Conservation (phyloP, 2,797 vertebrate species). For the Adelosebastes latens region DNA sequence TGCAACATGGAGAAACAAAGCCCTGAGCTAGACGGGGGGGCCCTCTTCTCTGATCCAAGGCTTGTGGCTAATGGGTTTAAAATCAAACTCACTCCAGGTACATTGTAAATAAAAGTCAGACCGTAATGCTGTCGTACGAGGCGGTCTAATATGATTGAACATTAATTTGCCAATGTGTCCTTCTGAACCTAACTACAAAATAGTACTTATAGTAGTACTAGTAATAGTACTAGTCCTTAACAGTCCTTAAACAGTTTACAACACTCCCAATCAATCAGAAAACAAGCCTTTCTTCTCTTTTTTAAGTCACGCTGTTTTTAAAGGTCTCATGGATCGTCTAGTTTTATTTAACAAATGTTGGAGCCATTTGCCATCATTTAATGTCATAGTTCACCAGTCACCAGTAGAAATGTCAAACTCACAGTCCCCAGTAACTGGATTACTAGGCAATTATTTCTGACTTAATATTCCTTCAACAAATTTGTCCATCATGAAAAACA, state of each 20-base stretch:
- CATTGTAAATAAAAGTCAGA: background rate
- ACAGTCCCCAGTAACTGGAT: constrained; percentile 71
- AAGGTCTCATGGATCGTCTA: constrained; percentile 67
- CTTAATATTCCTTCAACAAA: constrained; percentile 30
- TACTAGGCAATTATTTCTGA: constrained; percentile 73
- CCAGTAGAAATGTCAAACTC: constrained; percentile 76
- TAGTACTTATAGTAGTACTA: too few species aligned
- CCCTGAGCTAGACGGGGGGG: constrained; percentile 73
- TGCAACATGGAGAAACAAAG: constrained; percentile 85
- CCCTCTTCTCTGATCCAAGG: constrained; percentile 88
- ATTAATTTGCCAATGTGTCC: background rate
- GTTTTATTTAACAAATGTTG: constrained; percentile 64
- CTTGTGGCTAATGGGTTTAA: constrained; percentile 93
- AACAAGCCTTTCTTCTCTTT: constrained; percentile 48
- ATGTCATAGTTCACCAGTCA: constrained; percentile 77
- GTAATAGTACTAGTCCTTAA: too few species aligned
- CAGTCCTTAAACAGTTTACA: background rate
- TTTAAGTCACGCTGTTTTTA: constrained; percentile 62
- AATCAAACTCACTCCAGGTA: constrained; percentile 91
- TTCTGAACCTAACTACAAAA: background rate
- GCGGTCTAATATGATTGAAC: background rate
- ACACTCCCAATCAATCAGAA: constrained; percentile 19
- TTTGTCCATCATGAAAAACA: background rate
- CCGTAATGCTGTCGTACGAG: background rate
- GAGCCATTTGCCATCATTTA: constrained; percentile 64